Base-by-base conservation (phyloP, 2,797 vertebrate genomes). In the Microctenopoma lineatum region DNA sequence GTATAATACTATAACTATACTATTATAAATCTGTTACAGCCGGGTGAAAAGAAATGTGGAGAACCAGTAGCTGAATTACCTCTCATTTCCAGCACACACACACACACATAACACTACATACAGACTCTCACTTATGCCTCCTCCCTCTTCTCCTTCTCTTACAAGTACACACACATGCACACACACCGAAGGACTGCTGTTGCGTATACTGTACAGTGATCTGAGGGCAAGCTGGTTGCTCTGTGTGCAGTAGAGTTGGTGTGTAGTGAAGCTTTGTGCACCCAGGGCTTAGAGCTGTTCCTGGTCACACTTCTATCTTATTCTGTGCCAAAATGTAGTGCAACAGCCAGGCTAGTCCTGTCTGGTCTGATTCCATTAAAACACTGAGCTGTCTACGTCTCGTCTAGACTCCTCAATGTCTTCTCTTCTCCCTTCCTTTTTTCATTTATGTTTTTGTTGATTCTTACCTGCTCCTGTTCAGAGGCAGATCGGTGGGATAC, bases 251-350 rank as follows among this genome's bases (percentile, higher is more conserved):
- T 86, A 89, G 83, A 87, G 81, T 87, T 75, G 65, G 81, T 86
- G 88, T 91, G 83, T 90, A 86, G 96, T 97, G 95, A 97, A 90
- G 94, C 93, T 96, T 98, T 91, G 93, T 96, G 95, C 97, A 96
- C 96, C 96, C 94, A 94, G 89, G 90, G 75, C 91, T 96, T 32
- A 95, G 94, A 95, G 95, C 94, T 96, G 95, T 95, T 95, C 95
- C 96, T 94, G 95, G 95, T 94, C 95, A 98, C 96, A 96, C 95
- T 58, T 59, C 55, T 96, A 96, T 96, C 83, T 96, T 96, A 96
- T 93, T 96, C 96, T 93, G 94, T 99, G 97, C 98, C 98, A 98
- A 99, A 92, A 98, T 96, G 97, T 99, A 98, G 97, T 99, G 96
- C 97, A 97, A 94, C 96, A 96, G 95, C 94, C 95, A 89, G 95